Base-by-base conservation (phyloP, 2,797 vertebrate species). In the Diplodus sargus region DNA sequence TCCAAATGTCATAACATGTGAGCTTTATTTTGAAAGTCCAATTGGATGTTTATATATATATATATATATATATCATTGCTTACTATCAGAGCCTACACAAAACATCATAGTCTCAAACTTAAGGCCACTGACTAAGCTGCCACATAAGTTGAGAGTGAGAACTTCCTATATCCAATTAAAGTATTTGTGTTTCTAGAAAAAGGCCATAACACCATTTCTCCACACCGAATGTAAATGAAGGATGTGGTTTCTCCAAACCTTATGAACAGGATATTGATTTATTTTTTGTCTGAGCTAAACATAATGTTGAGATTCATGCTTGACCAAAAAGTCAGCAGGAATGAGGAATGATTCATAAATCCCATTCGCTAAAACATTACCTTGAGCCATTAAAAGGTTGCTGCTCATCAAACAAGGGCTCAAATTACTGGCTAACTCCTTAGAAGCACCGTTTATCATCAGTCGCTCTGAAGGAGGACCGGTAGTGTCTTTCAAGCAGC, bases 401-500 rank as follows among this genome's bases (percentile, higher is more conserved):
- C 4, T 64, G 25, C 34, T 23, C 56, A 77, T 80, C 11, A 61
- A 76, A 61, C 23, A 53, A 70, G n/a, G 66, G 43, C 71, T 48
- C 23, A 81, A 71, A 53, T 67, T 2, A 13, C 43, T 52, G 22
- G 20, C 1, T 23, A 43, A 57, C 17, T 62, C 48, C 58, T 73
- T 15, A 11, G 8, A 74, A 39, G 43, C 48, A 65, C 28, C 49
- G 13, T 79, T 18, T 73, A 2, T 77, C 72, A 74, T 59, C 53
- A 70, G 53, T 53, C 15, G 6, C 13, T 63, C 64, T 7, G 52
- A 67, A 76, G 56, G 1, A 28, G 12, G 47, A 51, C 25, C 20
- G 34, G 62, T 43, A 43, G 72, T 56, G 48, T 78, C 39, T 79
- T 79, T 85, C 42, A 71, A 80, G 45, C 30, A 0, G 53, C 13